Evolutionary conservation across 37 sponge, comb jelly and placozoan genomes (phyloP).

Genomic region (Bolinopsis microptera): DNA sequence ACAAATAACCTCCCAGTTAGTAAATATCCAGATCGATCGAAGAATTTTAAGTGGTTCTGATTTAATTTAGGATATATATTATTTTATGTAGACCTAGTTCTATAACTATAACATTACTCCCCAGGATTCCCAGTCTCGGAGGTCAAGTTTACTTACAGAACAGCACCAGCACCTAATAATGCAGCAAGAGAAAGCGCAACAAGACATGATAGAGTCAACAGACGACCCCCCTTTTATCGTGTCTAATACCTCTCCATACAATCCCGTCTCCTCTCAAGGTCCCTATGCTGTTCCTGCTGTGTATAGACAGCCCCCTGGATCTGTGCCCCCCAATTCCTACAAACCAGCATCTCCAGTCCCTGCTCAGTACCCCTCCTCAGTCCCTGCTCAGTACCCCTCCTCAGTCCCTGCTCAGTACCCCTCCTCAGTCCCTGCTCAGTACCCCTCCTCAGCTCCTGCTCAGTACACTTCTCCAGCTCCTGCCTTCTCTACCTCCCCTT

Average conservation of each 20-base stretch:
- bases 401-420: neutral
- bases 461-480: neutral
- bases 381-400: neutral
- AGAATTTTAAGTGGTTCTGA: too few relatives aligned
- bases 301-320: neutral
- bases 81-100: too few relatives aligned
- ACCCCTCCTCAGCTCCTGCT: neutral
- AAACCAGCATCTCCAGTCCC: neutral
- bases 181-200: conserved; percentile 38
- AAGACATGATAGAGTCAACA: conserved; percentile 11
- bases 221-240: conserved; percentile 27
- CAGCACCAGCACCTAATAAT: conserved; percentile 52
- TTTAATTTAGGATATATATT: too few relatives aligned
- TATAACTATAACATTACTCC: too few relatives aligned
- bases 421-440: neutral
- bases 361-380: neutral
- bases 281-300: neutral
- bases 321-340: neutral
- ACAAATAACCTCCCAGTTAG: too few relatives aligned
- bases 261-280: neutral
- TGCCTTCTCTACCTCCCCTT: neutral
- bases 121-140: neutral
- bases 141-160: conserved; percentile 24
- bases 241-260: neutral
- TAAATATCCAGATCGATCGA: too few relatives aligned